Evolutionary conservation across 2,113 vertebrate genomes (phyloP), one percentile per base, ranked within the genome.

Genomic region (Pluvialis apricaria): DNA sequence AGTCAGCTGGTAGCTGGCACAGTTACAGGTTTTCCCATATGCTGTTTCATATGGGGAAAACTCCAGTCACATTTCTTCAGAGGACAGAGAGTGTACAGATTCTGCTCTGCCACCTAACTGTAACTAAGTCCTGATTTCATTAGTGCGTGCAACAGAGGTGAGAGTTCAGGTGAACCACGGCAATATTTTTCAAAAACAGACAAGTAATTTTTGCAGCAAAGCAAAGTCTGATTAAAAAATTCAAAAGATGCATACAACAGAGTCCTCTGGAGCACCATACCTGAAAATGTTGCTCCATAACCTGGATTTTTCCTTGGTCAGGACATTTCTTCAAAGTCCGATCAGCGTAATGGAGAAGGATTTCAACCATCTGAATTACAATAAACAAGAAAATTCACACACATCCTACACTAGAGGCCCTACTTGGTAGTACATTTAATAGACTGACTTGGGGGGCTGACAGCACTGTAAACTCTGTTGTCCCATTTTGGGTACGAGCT

Each of bases 251-350:
- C 29, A 28, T 6, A 15, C 5, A 42, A 25, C 28, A 66, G 26
- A 20, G n/a, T 26, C 26, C 36, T 78, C 52, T 68, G 40, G 51
- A 52, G 26, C 34, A 51, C 3, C 51, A 26, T 98, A 99, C 99
- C 97, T 99, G 99, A 87, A 99, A 99, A 96, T 99, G 99, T 31
- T 99, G 99, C 94, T 99, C 99, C 99, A 99, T 99, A 57, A 99
- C 98, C 90, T 99, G 99, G 96, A 99, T 99, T 96, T 99, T 99
- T 0, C 99, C 99, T 91, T 99, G 99, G 57, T 99, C 99, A 21
- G 99, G 99, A 96, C 99, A 99, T 87, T 99, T 99, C 97, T 98
- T 99, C 96, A 99, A 71, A 80, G 98, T 97, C 49, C 98, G 97
- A 62, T 99, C 99, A 8, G 98, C 97, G 62, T 99, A 99, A 96